Percentiles rank a stretch among this genome's conserved stretches.
Evolutionary conservation across 2,113 vertebrate genomes (phyloP).

Genomic region (Megalops atlanticus): DNA sequence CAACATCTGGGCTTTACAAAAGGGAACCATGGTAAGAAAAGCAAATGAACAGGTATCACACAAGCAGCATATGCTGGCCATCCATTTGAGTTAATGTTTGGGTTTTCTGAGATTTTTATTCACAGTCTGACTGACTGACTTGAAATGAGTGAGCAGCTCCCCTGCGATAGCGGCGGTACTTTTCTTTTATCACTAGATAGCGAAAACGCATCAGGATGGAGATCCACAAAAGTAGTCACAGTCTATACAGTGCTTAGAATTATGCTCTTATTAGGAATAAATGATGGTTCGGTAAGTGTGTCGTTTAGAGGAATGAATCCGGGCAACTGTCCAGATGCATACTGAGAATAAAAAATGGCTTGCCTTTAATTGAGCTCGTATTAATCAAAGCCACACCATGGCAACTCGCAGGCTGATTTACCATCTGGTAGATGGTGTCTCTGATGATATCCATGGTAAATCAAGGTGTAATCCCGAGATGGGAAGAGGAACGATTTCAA

Average conservation of each 20-base stretch:
- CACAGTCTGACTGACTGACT: not conserved
- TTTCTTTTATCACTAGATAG: not conserved
- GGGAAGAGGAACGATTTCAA: not conserved
- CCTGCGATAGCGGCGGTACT: too few relatives aligned
- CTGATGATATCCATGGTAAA: not conserved
- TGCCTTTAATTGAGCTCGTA: not conserved
- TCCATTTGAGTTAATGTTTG: too few relatives aligned
- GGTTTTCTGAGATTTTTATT: too few relatives aligned
- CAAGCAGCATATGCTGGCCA: too few relatives aligned
- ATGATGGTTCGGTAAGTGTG: not conserved
- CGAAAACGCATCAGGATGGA: not conserved
- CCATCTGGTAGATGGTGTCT: not conserved
- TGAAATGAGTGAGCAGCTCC: too few relatives aligned
- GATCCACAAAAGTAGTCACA: too few relatives aligned
- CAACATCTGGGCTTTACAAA: too few relatives aligned
- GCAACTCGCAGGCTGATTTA: not conserved
- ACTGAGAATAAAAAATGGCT: not conserved
- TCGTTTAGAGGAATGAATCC: not conserved
- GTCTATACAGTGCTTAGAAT: not conserved
- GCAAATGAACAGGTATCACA: too few relatives aligned
- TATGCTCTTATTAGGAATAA: not conserved
- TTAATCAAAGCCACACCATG: not conserved
- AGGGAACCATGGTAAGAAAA: too few relatives aligned
- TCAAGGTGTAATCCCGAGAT: not conserved
- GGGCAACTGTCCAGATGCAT: not conserved